These are phyloP conservation scores for Porites cylindrica DNA, from an alignment of 92 coral and sea anemone genomes.

Conservation along the genomic window DNA sequence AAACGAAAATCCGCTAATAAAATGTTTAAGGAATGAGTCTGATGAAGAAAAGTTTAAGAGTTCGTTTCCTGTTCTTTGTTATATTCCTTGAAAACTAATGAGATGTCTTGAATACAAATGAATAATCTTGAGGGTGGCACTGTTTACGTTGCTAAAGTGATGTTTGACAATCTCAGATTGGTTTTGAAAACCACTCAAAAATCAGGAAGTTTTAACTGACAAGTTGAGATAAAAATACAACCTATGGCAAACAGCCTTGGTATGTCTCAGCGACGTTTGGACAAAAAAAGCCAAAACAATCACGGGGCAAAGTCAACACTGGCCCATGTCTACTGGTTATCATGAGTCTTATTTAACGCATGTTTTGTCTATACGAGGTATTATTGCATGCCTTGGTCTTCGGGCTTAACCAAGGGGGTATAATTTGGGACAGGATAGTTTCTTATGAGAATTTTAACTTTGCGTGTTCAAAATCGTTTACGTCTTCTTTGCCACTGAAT, in stretches of 20 bases:
- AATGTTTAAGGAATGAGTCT: background rate
- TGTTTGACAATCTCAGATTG: conserved; percentile 46
- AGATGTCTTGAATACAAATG: conserved; percentile 43
- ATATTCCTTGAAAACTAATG: conserved; percentile 45
- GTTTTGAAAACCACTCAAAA: conserved; percentile 47
- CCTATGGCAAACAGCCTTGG: conserved; percentile 36
- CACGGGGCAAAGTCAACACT: conserved; percentile 20
- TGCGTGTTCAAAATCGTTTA: conserved; percentile 19
- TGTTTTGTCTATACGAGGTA: conserved; percentile 8
- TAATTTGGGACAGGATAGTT: background rate
- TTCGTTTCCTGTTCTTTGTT: conserved; percentile 45
- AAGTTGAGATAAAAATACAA: conserved; percentile 46
- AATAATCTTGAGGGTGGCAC: conserved; percentile 32
- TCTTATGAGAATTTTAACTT: conserved; percentile 3
- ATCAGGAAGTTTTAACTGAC: conserved; percentile 50
- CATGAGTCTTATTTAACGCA: conserved; percentile 15
- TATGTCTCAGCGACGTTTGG: conserved; percentile 15
- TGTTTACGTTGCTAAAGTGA: conserved; percentile 59
- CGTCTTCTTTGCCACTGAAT: conserved; percentile 12
- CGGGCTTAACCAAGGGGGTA: background rate
- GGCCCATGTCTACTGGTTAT: background rate
- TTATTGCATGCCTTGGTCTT: background rate
- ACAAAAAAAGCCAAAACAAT: conserved; percentile 14
- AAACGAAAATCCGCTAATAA: conserved; percentile 42
- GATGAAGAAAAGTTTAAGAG: conserved; percentile 28